Conservation (phyloP, 1,140 invertebrate species). For the Mizuhopecten yessoensis region DNA sequence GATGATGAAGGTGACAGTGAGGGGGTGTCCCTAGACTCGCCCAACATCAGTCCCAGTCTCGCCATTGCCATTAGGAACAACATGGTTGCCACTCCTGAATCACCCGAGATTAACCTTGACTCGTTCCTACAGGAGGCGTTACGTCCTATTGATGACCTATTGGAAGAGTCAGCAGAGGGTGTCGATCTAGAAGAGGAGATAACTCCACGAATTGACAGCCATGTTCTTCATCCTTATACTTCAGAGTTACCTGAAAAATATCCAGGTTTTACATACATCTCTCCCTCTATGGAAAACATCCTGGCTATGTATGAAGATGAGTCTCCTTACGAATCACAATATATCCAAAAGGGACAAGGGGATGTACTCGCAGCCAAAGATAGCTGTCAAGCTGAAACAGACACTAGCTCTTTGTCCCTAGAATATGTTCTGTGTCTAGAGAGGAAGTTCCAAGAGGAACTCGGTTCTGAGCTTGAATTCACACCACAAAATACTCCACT, state of each 20-base stretch:
- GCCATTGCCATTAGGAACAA: conserved; percentile 59
- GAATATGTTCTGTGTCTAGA: conserved; percentile 1
- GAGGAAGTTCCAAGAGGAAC: background rate
- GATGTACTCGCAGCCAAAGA: background rate
- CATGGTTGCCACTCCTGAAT: conserved; percentile 60
- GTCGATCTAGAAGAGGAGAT: conserved; percentile 21
- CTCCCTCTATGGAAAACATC: conserved; percentile 27
- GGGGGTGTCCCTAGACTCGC: conserved; percentile 58
- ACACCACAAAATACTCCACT: conserved; percentile 1
- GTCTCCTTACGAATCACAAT: background rate
- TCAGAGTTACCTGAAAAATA: background rate
- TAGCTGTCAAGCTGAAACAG: background rate
- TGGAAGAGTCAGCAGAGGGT: conserved; percentile 44
- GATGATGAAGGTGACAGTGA: conserved; percentile 47
- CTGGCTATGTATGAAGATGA: conserved; percentile 2
- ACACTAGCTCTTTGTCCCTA: background rate
- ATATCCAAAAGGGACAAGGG: background rate
- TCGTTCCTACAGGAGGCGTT: conserved; percentile 67
- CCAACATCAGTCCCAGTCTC: conserved; percentile 52
- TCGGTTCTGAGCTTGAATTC: background rate
- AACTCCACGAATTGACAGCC: conserved; percentile 25
- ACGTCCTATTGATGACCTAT: conserved; percentile 65
- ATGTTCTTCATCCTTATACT: background rate
- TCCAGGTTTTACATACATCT: conserved; percentile 21
- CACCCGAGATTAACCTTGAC: conserved; percentile 56